Evolutionary conservation across 2,113 vertebrate species (phyloP), one percentile per base, ranked within the genome.

Genomic region (Gadus chalcogrammus): DNA sequence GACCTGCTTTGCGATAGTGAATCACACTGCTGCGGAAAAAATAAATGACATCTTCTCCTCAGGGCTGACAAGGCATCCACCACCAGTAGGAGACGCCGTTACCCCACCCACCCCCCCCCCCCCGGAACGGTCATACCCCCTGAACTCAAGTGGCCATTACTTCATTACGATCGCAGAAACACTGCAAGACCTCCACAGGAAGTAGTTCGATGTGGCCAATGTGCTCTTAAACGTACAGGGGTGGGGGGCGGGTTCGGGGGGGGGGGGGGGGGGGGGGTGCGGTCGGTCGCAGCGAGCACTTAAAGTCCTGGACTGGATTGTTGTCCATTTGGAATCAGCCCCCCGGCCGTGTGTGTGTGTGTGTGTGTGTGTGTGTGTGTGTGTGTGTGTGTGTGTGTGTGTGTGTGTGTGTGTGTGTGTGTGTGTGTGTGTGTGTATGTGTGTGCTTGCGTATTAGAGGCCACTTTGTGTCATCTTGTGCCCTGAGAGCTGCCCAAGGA

Each of bases 101-200:
- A 59, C 22, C 22, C 22, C 22, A 1, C 22, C 22, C 22, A 1
- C 22, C 22, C 22, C 22, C 82, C 75, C 76, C 72, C 75, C 70
- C 75, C 80, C 87, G 77, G 74, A 4, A 42, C 38, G 38, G 5
- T 11, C 72, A 76, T 84, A 85, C 78, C 82, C 73, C 52, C 82
- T 76, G 69, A 82, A 89, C 85, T 87, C 79, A 88, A 72, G 64
- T 78, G 55, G 79, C 79, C 84, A 84, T 87, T 88, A 85, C 86
- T 83, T 88, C 78, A 88, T 67, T 78, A 84, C 66, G 64, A 82
- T 42, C n/a, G 73, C 55, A 81, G 59, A 59, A 75, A 28, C 81
- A 73, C 72, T 75, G 38, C 68, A 69, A 65, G 77, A 56, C 13
- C 53, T 42, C 73, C 72, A 65, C 67, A 75, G 78, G 73, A 82